Evolutionary conservation across 2,888 invertebrate genomes (phyloP), one percentile per base, ranked within the genome.

Genomic region (Pammene aurita): DNA sequence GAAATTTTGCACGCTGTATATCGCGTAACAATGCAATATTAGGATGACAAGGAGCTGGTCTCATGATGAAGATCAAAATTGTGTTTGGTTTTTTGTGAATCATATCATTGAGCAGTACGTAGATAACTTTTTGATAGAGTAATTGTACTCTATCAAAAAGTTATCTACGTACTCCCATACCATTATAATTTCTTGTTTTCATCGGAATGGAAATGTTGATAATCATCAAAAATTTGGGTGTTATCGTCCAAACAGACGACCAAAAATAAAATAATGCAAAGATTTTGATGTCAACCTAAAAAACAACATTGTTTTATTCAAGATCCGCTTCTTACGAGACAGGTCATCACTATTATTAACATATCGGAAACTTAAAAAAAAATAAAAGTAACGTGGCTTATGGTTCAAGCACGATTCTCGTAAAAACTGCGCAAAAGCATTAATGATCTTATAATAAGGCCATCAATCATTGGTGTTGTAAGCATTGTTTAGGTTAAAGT

Each of bases 261-360:
- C 18, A 50, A 50, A 54, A 54, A 54, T 16, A 50, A 14, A 10
- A 16, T 1, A 6, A 9, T 11, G 0, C 10, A 16, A 56, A 56
- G 11, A 34, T 60, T 46, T 58, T n/a, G 10, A 60, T 52, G 1
- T 5, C 38, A 26, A 35, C 5, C 5, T 13, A 14, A 52, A 54
- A 66, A 66, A 66, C 65, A 57, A 57, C 41, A 54, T 44, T 18
- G 34, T 52, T 16, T 52, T 61, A 26, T 34, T 42, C 5, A 26
- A 26, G 46, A 18, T 34, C 35, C 18, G 58, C 46, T 69, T 58
- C 68, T 64, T 54, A 58, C 54, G 52, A 58, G 44, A 42, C 35
- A 10, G 16, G 11, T 68, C 68, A 64, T 68, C 54, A 64, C 64
- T 69, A 60, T 69, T 41, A 69, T 69, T 68, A 64, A 54, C 18